Evolutionary conservation across 2,888 invertebrate species (phyloP).

Genomic region (Hirtodrosophila trivittata): DNA sequence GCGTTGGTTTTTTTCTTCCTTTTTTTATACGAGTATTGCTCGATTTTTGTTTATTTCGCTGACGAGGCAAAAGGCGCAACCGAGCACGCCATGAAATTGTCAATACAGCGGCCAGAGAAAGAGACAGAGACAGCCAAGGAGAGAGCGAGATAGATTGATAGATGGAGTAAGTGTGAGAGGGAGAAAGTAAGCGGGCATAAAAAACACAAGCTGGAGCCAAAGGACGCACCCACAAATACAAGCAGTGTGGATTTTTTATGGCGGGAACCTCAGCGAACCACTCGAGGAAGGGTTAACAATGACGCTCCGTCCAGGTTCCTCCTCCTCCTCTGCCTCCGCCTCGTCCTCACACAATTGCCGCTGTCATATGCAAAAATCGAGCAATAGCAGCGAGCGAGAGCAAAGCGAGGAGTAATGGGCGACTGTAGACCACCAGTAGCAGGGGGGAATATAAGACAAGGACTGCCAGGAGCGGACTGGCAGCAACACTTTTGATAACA

Average conservation of each 20-base stretch:
- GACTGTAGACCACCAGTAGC: too few species aligned
- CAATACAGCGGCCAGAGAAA: constrained; percentile 54
- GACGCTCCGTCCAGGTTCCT: constrained; percentile 58
- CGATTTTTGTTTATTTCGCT: constrained; percentile 79
- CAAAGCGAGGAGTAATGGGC: constrained; percentile 4
- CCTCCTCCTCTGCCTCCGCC: too few species aligned
- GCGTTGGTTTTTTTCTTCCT: constrained; percentile 27
- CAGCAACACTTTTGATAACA: constrained; percentile 80
- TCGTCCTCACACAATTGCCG: constrained; percentile 23
- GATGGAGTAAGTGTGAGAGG: constrained; percentile 8
- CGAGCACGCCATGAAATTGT: constrained; percentile 71
- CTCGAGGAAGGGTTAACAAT: constrained; percentile 72
- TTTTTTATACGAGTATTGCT: constrained; percentile 49
- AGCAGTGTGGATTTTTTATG: constrained; percentile 67
- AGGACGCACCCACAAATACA: constrained; percentile 63
- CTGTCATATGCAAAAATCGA: constrained; percentile 76
- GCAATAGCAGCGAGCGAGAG: constrained; percentile 4
- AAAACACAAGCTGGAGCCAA: constrained; percentile 42
- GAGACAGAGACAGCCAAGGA: constrained; percentile 11
- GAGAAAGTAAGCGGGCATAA: constrained; percentile 30
- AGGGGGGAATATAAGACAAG: constrained; percentile 13
- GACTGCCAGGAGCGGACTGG: constrained; percentile 46
- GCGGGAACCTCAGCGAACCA: constrained; percentile 53
- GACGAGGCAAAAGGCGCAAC: constrained; percentile 70
- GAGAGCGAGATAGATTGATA: background rate